Evolutionary conservation across 1,140 invertebrate genomes (phyloP), one percentile per base, ranked within the genome.

Genomic region (Ips typographus): DNA sequence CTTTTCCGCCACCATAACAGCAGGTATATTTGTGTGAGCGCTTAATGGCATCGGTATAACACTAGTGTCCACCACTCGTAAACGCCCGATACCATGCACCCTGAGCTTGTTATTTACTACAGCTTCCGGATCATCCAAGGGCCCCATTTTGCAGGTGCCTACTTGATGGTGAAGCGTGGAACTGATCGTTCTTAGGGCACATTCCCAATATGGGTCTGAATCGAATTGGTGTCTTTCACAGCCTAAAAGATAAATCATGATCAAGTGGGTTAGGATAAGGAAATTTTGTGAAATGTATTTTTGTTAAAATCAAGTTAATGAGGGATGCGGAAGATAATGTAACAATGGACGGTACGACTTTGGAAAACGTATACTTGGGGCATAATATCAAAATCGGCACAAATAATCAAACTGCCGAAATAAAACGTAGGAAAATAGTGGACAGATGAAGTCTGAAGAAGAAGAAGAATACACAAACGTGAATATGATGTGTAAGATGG

Each of bases 111-210:
- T 84, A 78, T 91, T 87, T 0, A 95, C 92, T 0, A 95, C 92
- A 1, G 91, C 88, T 40, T 81, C 77, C 2, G 81, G 76, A 79
- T 94, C 91, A 1, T 73, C 77, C 1, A 70, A 37, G 0, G 89
- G 86, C 0, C 93, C 92, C 93, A 94, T 94, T 79, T 90, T 91
- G 39, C 85, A 87, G 0, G 90, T 91, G 0, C 87, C 84, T 3
- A 87, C 81, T 68, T 89, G 89, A 76, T 94, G 90, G 74, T 92
- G 90, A 71, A 90, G 83, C 49, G 87, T 87, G 0, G 71, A 40
- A 1, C 90, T 88, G 6, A 90, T 83, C 59, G 86, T 83, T 39
- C 85, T 82, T 0, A 90, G 80, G n/a, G 88, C 86, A 75, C 93
- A 94, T 43, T 85, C 82, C 89, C 91, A 92, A 73, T 93, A 94